A percentile compares a stretch with the other conserved stretches of the same genome.
Conservation (phyloP, 2,888 invertebrate genomes). For the Strigamia transsilvanica region DNA sequence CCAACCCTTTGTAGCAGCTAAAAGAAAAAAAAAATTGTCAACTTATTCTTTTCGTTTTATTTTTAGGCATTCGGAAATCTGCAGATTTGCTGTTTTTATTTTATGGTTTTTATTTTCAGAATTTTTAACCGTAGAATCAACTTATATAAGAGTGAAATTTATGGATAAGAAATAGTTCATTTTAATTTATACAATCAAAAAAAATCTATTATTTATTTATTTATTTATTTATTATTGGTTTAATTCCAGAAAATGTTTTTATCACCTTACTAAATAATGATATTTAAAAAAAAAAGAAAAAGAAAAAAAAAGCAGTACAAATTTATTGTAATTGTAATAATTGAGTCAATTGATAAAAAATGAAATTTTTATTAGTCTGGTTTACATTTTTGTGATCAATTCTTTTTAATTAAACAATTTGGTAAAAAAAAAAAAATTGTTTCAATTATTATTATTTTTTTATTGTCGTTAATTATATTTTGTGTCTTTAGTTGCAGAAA, state of each 20-base stretch:
- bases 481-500: not conserved
- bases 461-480: not conserved
- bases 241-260: conserved; percentile 11
- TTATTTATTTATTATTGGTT: not conserved
- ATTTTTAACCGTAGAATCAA: conserved; percentile 29
- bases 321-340: conserved; percentile 46
- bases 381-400: conserved; percentile 35
- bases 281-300: not conserved
- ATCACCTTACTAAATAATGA: not conserved
- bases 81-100: conserved; percentile 19
- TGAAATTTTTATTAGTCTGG: conserved; percentile 36
- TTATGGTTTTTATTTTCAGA: conserved; percentile 11
- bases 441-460: not conserved
- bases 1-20: conserved; percentile 46
- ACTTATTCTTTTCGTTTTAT: not conserved
- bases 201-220: not conserved
- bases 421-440: conserved; percentile 22
- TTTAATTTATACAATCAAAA: not conserved
- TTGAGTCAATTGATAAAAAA: conserved; percentile 32
- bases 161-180: not conserved
- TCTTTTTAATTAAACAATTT: conserved; percentile 38
- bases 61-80: conserved; percentile 29
- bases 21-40: conserved; percentile 7
- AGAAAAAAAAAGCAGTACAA: conserved; percentile 3
- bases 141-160: conserved; percentile 3